A percentile compares a stretch with the other conserved stretches of the same genome.
phyloP scores from a whole-genome alignment of 2,888 invertebrate species.

The Agonopterix subpropinquella region DNA sequence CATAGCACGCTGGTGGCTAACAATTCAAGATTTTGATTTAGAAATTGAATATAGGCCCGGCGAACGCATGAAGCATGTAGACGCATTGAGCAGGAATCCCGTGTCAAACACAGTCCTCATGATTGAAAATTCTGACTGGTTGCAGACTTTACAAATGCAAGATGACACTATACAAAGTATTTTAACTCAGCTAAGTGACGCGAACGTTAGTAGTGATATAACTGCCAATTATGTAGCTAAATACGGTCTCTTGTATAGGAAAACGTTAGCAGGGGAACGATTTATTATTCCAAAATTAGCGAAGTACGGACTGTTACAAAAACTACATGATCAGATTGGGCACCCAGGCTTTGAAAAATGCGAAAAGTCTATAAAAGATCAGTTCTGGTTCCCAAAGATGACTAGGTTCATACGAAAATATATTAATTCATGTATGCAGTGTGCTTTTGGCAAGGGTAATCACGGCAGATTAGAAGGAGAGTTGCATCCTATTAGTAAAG shows the following conservation, averaged over 20 bases:
- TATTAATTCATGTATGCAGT: background rate
- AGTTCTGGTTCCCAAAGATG: constrained; percentile 1
- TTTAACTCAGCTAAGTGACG: background rate
- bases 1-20: constrained; percentile 10
- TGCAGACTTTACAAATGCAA: background rate
- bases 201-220: background rate
- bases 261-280: background rate
- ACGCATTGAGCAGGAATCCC: background rate
- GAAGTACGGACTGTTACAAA: background rate
- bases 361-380: background rate
- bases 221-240: background rate
- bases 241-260: background rate
- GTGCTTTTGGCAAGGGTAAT: background rate
- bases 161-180: background rate
- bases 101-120: background rate
- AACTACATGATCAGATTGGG: background rate
- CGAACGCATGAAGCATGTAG: background rate
- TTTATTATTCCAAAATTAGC: background rate
- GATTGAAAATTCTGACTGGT: background rate
- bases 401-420: background rate
- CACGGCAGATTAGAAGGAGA: background rate
- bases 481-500: background rate
- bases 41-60: background rate
- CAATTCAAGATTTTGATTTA: constrained; percentile 3
- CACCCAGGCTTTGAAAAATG: constrained; percentile 1